phyloP scores from a whole-genome alignment of 2,797 vertebrate genomes.

The Buceros bicornis region DNA sequence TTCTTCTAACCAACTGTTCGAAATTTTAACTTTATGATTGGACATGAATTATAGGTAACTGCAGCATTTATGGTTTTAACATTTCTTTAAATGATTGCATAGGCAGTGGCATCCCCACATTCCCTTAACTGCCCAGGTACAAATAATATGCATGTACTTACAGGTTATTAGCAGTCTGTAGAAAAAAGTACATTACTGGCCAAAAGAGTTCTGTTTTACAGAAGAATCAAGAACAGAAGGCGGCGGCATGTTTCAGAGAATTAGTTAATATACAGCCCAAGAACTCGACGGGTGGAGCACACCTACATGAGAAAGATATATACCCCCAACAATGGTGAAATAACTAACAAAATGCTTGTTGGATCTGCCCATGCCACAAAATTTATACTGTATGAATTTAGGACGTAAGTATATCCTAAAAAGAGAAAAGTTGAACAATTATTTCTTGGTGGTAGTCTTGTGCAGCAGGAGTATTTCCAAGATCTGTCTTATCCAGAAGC shows the following conservation, averaged over 20 bases:
- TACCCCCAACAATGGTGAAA: neutral
- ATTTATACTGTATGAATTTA: neutral
- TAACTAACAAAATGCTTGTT: neutral
- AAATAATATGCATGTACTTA: neutral
- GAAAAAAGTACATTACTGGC: neutral
- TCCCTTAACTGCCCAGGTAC: neutral
- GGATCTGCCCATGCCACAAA: neutral
- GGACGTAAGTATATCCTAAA: neutral
- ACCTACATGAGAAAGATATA: neutral
- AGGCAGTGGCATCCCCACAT: neutral
- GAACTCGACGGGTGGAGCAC: neutral
- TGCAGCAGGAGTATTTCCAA: neutral
- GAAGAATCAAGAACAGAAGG: neutral
- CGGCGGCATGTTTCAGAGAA: neutral
- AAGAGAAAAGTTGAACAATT: neutral
- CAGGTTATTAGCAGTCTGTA: neutral
- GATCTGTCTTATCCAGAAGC: neutral
- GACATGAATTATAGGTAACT: neutral
- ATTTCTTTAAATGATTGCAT: neutral
- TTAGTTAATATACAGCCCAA: neutral
- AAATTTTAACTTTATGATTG: neutral
- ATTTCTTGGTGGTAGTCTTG: neutral
- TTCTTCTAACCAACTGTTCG: neutral
- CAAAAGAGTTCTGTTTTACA: neutral
- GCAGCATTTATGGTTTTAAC: neutral